Base-by-base conservation (phyloP, 1,140 invertebrate genomes). In the Drosophila kikkawai region DNA sequence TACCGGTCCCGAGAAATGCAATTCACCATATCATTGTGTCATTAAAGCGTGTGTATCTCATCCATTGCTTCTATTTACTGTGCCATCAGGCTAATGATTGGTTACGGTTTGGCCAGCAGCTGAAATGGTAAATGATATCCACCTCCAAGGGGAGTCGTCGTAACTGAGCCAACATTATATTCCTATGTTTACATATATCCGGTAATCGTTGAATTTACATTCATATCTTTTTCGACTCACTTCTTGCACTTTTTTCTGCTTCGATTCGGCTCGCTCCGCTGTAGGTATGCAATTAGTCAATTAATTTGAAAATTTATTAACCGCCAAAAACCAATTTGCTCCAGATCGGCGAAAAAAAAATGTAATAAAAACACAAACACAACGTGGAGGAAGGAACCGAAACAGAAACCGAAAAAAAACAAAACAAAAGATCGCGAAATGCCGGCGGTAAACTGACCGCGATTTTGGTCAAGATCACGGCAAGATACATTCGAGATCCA, bases 221-320 rank as follows among this genome's bases (percentile, higher is more conserved):
- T 50, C 48, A 7, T 58, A 41, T 77, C 45, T 58, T 65, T 60
- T 48, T 2, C 39, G 32, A 50, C 12, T 44, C 47, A 37, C 73
- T 63, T 36, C 50, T 69, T 76, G 47, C 39, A 17, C 34, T 56
- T 56, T 56, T 22, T 37, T 59, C 29, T n/a, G 26, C 37, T 6
- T 48, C 8, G 32, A 42, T 67, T 76, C 45, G 29, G 42, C 15
- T 34, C 36, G 51, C 58, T 36, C 11, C 60, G 84, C 77, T 88
- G 88, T 84, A 79, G 87, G 78, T 87, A 87, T 83, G 78, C 84
- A 91, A 91, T 91, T 91, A 91, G 88, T 91, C 88, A 91, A 91
- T 91, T 90, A 83, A 90, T 91, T 88, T 79, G 59, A 64, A 78
- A 91, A 90, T 91, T 91, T 90, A 91, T 90, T 86, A 86, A 86